Conservation (phyloP, 2,888 invertebrate species). For the Ophion slaviceki region DNA sequence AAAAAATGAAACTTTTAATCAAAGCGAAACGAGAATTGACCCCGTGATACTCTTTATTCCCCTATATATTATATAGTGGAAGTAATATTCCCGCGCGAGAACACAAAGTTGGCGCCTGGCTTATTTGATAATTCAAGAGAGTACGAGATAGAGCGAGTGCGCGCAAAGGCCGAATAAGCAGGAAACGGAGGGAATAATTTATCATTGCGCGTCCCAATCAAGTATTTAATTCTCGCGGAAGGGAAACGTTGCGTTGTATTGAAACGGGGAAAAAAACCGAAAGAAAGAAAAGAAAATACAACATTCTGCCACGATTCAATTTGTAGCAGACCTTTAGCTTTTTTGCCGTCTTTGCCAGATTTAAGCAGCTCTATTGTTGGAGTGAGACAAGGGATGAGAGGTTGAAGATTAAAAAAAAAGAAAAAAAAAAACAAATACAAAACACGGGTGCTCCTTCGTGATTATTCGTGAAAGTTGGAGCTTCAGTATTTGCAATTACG, state of each 20-base stretch:
- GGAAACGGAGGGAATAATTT: conserved; percentile 12
- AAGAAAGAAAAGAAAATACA: background rate
- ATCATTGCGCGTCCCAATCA: conserved; percentile 18
- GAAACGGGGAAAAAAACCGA: background rate
- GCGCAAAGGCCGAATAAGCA: background rate
- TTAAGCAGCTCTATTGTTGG: background rate
- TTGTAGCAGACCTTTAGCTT: background rate
- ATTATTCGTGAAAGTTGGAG: too few species aligned
- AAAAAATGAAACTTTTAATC: conserved; percentile 2
- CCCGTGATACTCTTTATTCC: background rate
- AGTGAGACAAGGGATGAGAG: background rate
- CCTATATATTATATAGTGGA: background rate
- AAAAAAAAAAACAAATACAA: background rate
- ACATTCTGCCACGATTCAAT: background rate
- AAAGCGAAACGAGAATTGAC: conserved; percentile 35
- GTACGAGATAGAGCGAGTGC: background rate
- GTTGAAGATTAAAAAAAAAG: background rate
- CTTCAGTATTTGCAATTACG: too few species aligned
- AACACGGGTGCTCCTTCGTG: too few species aligned
- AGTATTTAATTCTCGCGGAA: conserved; percentile 18
- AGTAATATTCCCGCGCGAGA: conserved; percentile 9
- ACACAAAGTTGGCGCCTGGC: conserved; percentile 19
- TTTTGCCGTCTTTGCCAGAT: background rate
- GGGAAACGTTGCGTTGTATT: background rate
- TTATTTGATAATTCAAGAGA: conserved; percentile 24